Evolutionary conservation across 2,113 vertebrate species (phyloP).

Genomic region (Fregata magnificens): DNA sequence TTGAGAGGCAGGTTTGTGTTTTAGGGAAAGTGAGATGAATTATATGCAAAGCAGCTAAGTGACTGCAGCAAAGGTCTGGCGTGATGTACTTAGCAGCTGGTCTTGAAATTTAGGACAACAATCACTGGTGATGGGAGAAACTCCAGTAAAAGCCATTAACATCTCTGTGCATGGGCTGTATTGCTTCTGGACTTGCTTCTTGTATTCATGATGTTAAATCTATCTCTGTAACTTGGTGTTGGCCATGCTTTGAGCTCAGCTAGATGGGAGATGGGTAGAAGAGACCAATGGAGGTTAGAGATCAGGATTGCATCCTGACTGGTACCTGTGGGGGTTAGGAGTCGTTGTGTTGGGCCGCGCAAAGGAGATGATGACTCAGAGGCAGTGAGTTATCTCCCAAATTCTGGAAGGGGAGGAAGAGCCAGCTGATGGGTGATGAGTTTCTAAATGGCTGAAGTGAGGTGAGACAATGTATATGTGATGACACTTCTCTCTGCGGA

Average conservation of each 20-base stretch:
- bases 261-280: background rate
- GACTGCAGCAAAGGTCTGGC: background rate
- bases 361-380: too few relatives aligned
- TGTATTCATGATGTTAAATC: accelerated
- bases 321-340: background rate
- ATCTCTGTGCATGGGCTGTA: accelerated
- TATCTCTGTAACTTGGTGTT: too few relatives aligned
- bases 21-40: background rate
- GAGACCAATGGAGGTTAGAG: background rate
- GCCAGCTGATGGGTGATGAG: background rate
- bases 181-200: background rate
- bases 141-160: background rate
- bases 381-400: background rate
- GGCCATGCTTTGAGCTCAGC: background rate
- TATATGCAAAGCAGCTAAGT: background rate
- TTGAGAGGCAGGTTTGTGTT: background rate
- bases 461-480: accelerated
- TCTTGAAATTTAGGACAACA: background rate
- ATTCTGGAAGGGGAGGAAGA: background rate
- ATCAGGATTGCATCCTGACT: background rate
- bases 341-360: background rate
- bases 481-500: background rate
- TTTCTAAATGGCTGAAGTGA: background rate
- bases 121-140: background rate
- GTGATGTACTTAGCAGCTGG: accelerated